Base-by-base conservation (phyloP, 2,113 vertebrate species). In the Penelope pileata region DNA sequence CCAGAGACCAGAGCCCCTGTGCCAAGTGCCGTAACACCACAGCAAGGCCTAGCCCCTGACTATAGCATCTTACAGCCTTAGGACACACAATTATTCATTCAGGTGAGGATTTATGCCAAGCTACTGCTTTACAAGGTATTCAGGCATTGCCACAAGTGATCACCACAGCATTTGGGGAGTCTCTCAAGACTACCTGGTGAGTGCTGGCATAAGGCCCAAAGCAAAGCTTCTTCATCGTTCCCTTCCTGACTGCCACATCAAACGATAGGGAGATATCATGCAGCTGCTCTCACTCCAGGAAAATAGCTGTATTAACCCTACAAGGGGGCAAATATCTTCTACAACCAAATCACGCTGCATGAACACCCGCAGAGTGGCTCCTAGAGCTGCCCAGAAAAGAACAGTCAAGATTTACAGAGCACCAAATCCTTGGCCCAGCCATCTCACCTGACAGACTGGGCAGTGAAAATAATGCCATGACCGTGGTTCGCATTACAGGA, bases 401-500 rank as follows among this genome's bases (percentile, higher is more conserved):
- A 8, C 34, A 60, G 38, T 1, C 29, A 66, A 14, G 45, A 29
- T 87, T 63, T 38, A 16, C 29, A 67, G 29, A 47, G 6, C 36
- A 67, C n/a, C 6, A 87, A 30, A 38, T 14, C 11, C 16, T 54
- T 1, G 1, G 38, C 5, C 22, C 77, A 75, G 29, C 1, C 30
- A n/a, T 11, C 30, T 89, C 80, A 23, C 8, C 16, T 54, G 60
- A 19, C 54, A 72, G 34, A 24, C 7, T 23, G 62, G 43, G 34
- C 21, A 67, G 24, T 27, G 23, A 9, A 34, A 73, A 47, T 63
- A 1, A 0, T 34, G 15, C 9, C 16, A 10, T 8, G 2, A 3
- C 38, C 1, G 1, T 30, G 5, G 2, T 47, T 22, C 2, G 6
- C 32, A 2, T 4, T n/a, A 29, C 1, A 2, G 29, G 56, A 56